Evolutionary conservation across 2,113 vertebrate species (phyloP).

Genomic region (Microtus montanus): DNA sequence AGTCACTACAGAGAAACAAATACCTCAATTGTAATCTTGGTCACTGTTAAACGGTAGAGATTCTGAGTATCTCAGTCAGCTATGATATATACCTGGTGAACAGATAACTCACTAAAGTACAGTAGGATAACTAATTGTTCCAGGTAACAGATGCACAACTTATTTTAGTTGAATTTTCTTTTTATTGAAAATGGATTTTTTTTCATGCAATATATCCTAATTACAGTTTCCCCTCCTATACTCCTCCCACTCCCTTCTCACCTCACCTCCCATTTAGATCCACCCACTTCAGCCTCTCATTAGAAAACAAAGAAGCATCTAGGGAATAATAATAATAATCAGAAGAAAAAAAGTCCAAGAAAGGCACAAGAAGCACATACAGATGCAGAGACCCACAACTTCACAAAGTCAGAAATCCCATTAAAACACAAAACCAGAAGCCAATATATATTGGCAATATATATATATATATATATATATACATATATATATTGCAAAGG

Average conservation of each 20-base stretch:
- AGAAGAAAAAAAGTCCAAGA: background rate
- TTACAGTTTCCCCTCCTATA: background rate
- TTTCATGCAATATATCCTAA: background rate
- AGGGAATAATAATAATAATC: background rate
- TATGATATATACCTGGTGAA: background rate
- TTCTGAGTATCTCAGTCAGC: background rate
- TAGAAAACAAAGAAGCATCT: background rate
- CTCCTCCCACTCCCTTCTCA: background rate
- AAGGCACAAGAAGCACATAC: background rate
- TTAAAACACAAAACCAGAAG: background rate
- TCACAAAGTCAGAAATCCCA: background rate
- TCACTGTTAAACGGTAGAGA: background rate
- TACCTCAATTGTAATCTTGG: background rate
- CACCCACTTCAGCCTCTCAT: background rate
- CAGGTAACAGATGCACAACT: background rate
- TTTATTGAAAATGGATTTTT: background rate
- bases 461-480: too few species aligned
- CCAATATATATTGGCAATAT: background rate
- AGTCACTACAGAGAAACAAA: background rate
- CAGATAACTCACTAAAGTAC: background rate
- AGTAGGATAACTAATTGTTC: background rate
- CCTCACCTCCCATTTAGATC: background rate
- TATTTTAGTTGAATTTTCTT: background rate
- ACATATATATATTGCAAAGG: background rate
- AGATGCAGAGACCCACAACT: background rate